phyloP scores from a whole-genome alignment of 2,888 invertebrate genomes.

The Steinernema hermaphroditum region DNA sequence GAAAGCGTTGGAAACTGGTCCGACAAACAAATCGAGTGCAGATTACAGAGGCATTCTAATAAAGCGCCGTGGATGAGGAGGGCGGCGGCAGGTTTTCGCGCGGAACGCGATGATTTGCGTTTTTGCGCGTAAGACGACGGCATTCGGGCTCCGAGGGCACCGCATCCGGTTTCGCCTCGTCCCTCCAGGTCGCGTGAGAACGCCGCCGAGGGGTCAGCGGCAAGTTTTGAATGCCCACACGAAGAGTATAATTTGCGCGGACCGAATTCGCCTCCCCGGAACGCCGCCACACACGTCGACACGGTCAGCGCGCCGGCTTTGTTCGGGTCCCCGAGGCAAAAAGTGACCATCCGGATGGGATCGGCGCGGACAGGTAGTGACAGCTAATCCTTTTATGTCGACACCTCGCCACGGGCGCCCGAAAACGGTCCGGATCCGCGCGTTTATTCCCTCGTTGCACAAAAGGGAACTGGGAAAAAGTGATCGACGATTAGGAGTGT shows the following conservation, averaged over 20 bases:
- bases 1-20: conserved; percentile 7
- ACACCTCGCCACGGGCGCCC: too few species aligned
- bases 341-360: background rate
- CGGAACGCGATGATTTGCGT: too few species aligned
- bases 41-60: conserved; percentile 20
- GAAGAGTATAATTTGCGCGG: conserved; percentile 30
- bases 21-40: background rate
- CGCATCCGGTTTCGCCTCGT: background rate
- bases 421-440: too few species aligned
- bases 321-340: background rate
- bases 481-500: too few species aligned
- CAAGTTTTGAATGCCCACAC: conserved; percentile 6
- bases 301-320: conserved; percentile 24
- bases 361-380: too few species aligned
- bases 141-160: background rate
- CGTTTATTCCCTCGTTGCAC: too few species aligned
- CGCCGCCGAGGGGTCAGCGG: conserved; percentile 20
- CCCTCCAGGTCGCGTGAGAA: background rate
- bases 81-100: conserved; percentile 23
- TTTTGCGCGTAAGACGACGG: conserved; percentile 24
- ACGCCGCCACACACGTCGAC: conserved; percentile 20
- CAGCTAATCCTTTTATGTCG: too few species aligned
- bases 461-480: too few species aligned
- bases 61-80: background rate
- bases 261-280: conserved; percentile 6